Evolutionary conservation across 2,888 invertebrate genomes (phyloP), one percentile per base, ranked within the genome.

Genomic region (Panopea generosa): DNA sequence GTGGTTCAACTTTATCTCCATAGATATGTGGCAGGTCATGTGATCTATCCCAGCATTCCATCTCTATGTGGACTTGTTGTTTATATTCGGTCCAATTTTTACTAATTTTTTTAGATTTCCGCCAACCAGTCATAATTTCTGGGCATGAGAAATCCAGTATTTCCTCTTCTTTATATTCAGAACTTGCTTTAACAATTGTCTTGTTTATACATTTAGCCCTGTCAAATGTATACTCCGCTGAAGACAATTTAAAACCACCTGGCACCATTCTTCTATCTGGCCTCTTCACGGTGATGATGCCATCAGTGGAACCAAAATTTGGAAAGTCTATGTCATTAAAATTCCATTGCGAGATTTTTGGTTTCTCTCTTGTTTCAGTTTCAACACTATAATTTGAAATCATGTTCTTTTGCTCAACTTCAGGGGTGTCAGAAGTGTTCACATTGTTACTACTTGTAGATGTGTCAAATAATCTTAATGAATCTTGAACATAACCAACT

Each of bases 51-150:
- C 50, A 59, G 26, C 53, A 49, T 40, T 53, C 56, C 18, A 55
- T 59, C 24, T 56, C 57, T 27, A 55, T 61, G 18, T 55, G 20
- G 33, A 82, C 22, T 24, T 79, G 83, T 18, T 57, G 27, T 67
- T 89, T 90, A 65, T 88, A 90, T 38, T 90, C 89, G 18, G 61
- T 66, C 91, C 91, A 91, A 74, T 86, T 91, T 27, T 59, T 45
- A 86, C 87, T 43, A 24, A 82, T 56, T 52, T 82, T 71, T 20
- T 67, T 79, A 27, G 47, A 63, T 40, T 61, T 66, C 14, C 45
- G 40, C 33, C 69, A 53, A 2, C 50, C 61, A 1, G 49, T 60
- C 56, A 77, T 73, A 53, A 78, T 77, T 16, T 82, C 77, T 22
- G 78, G 56, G 49, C 83, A 86, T 2, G 89, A 89, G 80, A 87